These are phyloP conservation scores for Periophthalmus modestus DNA, from an alignment of 2,113 vertebrate species.

Conservation along the genomic window DNA sequence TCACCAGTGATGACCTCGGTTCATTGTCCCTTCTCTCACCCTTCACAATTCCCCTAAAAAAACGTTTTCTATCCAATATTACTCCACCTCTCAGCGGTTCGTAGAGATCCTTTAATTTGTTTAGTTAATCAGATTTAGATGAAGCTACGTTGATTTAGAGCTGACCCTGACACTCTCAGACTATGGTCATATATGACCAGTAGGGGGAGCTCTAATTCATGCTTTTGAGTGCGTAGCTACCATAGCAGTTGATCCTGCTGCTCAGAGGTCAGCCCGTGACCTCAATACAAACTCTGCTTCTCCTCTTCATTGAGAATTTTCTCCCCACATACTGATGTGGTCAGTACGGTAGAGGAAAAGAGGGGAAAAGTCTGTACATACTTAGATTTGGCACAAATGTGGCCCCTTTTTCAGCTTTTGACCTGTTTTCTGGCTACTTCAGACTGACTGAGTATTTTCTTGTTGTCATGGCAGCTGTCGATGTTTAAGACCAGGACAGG, in stretches of 20 bases:
- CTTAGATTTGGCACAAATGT: neutral
- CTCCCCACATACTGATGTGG: neutral
- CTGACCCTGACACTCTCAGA: neutral
- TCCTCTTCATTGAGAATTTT: constrained; percentile 32
- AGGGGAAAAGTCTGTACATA: neutral
- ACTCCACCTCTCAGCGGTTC: constrained; percentile 44
- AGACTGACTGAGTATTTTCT: constrained; percentile 49
- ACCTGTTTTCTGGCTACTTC: constrained; percentile 30
- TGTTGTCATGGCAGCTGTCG: constrained; percentile 58
- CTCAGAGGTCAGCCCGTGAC: constrained; percentile 52
- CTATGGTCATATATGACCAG: constrained; percentile 55
- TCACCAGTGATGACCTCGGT: constrained; percentile 45
- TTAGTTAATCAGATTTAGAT: constrained; percentile 44
- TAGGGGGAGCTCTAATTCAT: constrained; percentile 68
- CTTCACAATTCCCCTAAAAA: constrained; percentile 31
- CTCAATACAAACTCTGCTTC: constrained; percentile 27
- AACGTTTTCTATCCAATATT: constrained; percentile 38
- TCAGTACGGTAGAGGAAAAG: neutral
- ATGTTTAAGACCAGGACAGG: constrained; percentile 54
- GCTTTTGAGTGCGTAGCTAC: constrained; percentile 25
- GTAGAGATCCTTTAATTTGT: constrained; percentile 51
- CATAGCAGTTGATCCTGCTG: constrained; percentile 41
- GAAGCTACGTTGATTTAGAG: constrained; percentile 14
- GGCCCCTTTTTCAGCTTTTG: constrained; percentile 37
- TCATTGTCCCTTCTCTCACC: constrained; percentile 50